Percentiles rank a stretch among this genome's conserved stretches.
These are phyloP conservation scores for Chouioia cunea DNA, from an alignment of 2,888 invertebrate genomes.

Conservation along the genomic window DNA sequence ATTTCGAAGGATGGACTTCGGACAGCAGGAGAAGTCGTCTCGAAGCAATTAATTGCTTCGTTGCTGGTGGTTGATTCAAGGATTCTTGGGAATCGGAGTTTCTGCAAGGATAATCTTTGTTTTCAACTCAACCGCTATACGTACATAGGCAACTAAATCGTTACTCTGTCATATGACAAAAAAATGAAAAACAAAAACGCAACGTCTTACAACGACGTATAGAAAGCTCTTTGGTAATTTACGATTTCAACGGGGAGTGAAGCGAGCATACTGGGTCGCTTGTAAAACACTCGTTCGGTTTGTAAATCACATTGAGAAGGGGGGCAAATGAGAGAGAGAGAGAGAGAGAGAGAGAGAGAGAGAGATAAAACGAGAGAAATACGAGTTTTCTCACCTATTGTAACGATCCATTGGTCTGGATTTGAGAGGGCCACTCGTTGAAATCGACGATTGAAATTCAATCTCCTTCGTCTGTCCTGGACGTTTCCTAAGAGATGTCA, in stretches of 20 bases:
- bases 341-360: not conserved
- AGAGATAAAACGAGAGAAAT: not conserved
- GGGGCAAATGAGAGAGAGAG: not conserved
- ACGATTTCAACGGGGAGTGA: slow-evolving; percentile 21
- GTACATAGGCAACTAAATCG: too few species aligned
- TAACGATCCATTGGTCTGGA: slow-evolving; percentile 58
- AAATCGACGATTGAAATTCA: slow-evolving; percentile 41
- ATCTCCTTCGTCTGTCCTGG: slow-evolving; percentile 52
- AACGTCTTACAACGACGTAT: slow-evolving; percentile 4
- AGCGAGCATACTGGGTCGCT: not conserved
- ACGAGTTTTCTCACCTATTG: slow-evolving; percentile 54
- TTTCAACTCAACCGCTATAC: too few species aligned
- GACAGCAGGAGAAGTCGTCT: slow-evolving; percentile 36
- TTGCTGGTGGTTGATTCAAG: slow-evolving; percentile 21
- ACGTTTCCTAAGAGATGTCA: slow-evolving; percentile 54
- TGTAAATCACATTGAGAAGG: slow-evolving; percentile 19
- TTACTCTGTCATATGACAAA: too few species aligned
- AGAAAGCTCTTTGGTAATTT: slow-evolving; percentile 31
- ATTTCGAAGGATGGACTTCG: slow-evolving; percentile 40
- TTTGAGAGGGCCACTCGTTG: slow-evolving; percentile 57
- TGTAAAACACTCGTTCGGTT: slow-evolving; percentile 6
- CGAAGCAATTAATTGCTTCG: slow-evolving; percentile 32
- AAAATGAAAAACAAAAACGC: not conserved
- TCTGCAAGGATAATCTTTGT: slow-evolving; percentile 8
- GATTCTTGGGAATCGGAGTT: slow-evolving; percentile 27